Evolutionary conservation across 2,113 vertebrate genomes (phyloP), one percentile per base, ranked within the genome.

Genomic region (Octodon degus): DNA sequence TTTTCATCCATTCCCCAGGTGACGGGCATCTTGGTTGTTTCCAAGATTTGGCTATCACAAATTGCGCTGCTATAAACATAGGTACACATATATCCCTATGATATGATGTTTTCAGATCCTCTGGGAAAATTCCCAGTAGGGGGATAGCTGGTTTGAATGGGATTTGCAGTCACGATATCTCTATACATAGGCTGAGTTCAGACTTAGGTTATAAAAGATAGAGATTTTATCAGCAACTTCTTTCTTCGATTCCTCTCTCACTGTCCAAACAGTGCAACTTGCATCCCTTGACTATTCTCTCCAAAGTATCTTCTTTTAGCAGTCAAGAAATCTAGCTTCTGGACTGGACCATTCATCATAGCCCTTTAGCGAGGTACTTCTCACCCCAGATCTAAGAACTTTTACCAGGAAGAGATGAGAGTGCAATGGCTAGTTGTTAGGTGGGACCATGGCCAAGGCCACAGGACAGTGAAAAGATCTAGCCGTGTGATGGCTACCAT

Each of bases 151-250:
- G 43, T 43, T 43, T 43, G 6, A 43, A 43, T 43, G 43, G 43
- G 43, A 43, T 4, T 43, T 43, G 4, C 43, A 43, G 43, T 43
- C 43, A 43, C 43, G 6, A 43, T 43, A 37, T 70, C 81, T 97
- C 58, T 3, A 0, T 53, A 83, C 77, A 85, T 9, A 91, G 40
- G 19, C 20, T 40, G 20, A 93, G n/a, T 55, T 91, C 25, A 25
- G n/a, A 84, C 40, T 68, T 92, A 76, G 50, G 9, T 84, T 72
- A 68, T 16, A 55, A 80, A 55, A 47, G 4, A 88, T 27, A 27
- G 93, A 94, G 65, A 72, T 30, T 47, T n/a, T 62, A 68, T 5
- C 40, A 81, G 60, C 32, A 62, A 30, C 63, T 95, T 97, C 11
- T 40, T 85, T 77, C 40, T 40, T 90, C 22, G 7, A 8, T 68